Percentiles rank a stretch among this genome's conserved stretches.
Conservation (phyloP, 2,888 invertebrate genomes). For the Oscheius sp. region DNA sequence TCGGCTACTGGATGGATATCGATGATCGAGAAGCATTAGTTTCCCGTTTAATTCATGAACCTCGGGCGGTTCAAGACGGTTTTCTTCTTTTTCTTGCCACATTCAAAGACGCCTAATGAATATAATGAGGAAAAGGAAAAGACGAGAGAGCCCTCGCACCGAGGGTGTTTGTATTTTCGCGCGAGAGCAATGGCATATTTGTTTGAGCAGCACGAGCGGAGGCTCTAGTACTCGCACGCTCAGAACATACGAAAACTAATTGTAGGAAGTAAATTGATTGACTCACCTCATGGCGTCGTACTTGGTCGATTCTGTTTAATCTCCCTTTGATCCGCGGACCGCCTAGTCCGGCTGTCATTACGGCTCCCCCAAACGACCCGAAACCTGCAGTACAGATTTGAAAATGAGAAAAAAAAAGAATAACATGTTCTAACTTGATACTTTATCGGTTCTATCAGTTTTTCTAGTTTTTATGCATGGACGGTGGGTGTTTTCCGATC, state of each 20-base stretch:
- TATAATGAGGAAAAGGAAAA: neutral
- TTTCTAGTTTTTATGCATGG: too few relatives aligned
- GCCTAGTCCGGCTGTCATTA: slow-evolving; percentile 2
- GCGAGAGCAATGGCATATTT: slow-evolving; percentile 27
- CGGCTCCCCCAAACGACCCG: neutral
- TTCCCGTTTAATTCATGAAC: slow-evolving; percentile 41
- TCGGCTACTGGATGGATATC: slow-evolving; percentile 50
- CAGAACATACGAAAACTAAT: neutral
- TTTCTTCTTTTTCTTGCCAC: slow-evolving; percentile 14
- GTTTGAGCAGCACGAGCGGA: slow-evolving; percentile 16
- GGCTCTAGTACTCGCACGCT: slow-evolving; percentile 19
- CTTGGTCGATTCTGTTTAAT: slow-evolving; percentile 1
- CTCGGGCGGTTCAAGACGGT: slow-evolving; percentile 13
- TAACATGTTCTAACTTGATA: too few relatives aligned
- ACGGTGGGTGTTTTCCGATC: too few relatives aligned
- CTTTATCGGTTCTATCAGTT: too few relatives aligned
- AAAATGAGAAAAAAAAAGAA: too few relatives aligned
- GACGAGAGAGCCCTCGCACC: neutral
- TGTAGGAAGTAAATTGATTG: neutral
- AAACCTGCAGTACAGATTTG: too few relatives aligned
- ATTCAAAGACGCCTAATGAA: neutral
- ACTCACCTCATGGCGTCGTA: slow-evolving; percentile 11
- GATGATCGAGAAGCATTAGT: slow-evolving; percentile 52
- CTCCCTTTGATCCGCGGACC: slow-evolving; percentile 4
- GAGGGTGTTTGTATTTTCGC: slow-evolving; percentile 28